Conservation (phyloP, 2,113 vertebrate species). For the Urocolius indicus region DNA sequence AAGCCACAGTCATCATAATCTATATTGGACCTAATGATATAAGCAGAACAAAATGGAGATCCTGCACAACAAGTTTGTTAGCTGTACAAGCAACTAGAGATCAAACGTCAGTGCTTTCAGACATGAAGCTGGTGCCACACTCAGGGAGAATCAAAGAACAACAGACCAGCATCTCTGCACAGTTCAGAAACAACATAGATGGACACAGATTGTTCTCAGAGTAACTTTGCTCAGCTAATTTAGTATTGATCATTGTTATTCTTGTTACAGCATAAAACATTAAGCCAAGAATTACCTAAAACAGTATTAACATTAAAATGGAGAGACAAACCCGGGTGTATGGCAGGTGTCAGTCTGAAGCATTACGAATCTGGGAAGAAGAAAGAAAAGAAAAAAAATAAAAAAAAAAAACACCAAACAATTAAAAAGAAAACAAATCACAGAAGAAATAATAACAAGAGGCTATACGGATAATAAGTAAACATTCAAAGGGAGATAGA, state of each 20-base stretch:
- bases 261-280: neutral
- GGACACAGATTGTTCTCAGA: neutral
- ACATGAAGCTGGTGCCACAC: constrained; percentile 45
- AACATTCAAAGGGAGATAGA: neutral
- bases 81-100: neutral
- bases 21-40: constrained; percentile 40
- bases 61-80: neutral
- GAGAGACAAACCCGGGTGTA: neutral
- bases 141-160: constrained; percentile 24
- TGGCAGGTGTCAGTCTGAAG: neutral
- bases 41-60: constrained; percentile 45
- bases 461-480: neutral
- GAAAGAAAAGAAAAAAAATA: no score
- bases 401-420: no score
- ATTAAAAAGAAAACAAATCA: no score
- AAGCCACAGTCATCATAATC: constrained; percentile 45
- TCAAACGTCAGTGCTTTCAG: neutral
- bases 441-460: neutral
- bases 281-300: neutral
- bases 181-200: neutral
- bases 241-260: neutral
- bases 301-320: neutral
- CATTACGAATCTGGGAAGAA: no score
- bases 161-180: neutral
- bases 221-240: neutral